Evolutionary conservation across 2,888 invertebrate species (phyloP).

Genomic region (Netelia virgata): DNA sequence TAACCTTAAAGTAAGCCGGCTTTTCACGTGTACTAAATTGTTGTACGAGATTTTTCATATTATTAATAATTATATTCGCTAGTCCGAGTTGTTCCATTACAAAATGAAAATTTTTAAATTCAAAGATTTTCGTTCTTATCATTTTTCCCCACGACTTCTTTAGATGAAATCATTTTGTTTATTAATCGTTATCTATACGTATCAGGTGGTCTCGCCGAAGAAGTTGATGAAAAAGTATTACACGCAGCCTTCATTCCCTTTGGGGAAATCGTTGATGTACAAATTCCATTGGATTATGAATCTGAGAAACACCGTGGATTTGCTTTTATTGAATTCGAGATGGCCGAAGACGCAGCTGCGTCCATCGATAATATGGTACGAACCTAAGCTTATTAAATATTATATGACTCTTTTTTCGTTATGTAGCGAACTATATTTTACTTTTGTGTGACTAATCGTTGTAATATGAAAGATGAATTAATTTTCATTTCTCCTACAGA

Average conservation of each 20-base stretch:
- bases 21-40: slow-evolving; percentile 11
- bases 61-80: not conserved
- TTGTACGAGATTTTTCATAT: not conserved
- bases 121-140: not conserved
- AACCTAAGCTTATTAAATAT: slow-evolving; percentile 46
- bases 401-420: too few species aligned
- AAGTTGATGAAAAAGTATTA: slow-evolving; percentile 97
- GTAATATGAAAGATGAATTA: not conserved
- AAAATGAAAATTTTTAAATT: not conserved
- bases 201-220: slow-evolving; percentile 93
- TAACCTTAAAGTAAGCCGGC: slow-evolving; percentile 39
- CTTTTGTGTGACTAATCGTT: not conserved
- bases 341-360: slow-evolving; percentile 98
- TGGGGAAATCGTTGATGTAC: slow-evolving; percentile 99
- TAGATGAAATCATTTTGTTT: slow-evolving; percentile 16
- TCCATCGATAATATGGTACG: slow-evolving; percentile 99
- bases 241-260: slow-evolving; percentile 99
- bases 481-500: slow-evolving; percentile 86
- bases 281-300: slow-evolving; percentile 99
- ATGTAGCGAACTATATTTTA: too few species aligned
- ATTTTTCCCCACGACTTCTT: not conserved
- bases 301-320: slow-evolving; percentile 99
- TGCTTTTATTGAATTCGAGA: slow-evolving; percentile 99
- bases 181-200: slow-evolving; percentile 10
- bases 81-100: not conserved